Conservation (phyloP, 2,113 vertebrate genomes). For the Lamprotornis superbus region DNA sequence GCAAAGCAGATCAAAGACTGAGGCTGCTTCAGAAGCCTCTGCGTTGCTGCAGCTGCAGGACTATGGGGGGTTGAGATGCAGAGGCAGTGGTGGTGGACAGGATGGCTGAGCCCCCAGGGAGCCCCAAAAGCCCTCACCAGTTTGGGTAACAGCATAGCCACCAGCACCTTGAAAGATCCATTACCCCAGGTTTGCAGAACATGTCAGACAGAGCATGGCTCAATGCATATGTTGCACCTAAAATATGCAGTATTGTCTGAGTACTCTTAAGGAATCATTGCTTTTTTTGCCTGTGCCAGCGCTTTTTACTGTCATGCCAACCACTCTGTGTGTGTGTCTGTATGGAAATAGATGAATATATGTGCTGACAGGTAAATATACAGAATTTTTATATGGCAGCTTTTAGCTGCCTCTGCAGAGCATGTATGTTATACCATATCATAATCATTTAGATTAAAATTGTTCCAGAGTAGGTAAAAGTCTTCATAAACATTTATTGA, state of each 20-base stretch:
- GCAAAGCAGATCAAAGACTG: not conserved
- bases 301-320: not conserved
- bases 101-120: not conserved
- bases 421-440: not conserved
- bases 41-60: rapidly evolving
- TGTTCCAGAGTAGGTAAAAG: not conserved
- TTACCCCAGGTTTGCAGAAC: not conserved
- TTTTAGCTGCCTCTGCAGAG: not conserved
- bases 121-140: rapidly evolving
- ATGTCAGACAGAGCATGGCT: not conserved
- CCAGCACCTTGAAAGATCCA: rapidly evolving
- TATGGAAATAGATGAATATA: not conserved
- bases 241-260: not conserved
- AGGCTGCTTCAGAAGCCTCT: not conserved
- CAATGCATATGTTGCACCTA: not conserved
- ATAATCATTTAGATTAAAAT: not conserved
- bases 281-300: not conserved
- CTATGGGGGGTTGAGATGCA: rapidly evolving
- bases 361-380: not conserved
- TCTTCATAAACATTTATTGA: not conserved
- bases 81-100: rapidly evolving
- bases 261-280: not conserved
- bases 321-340: not conserved
- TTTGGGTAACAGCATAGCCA: not conserved
- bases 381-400: not conserved